phyloP scores from a whole-genome alignment of 2,888 invertebrate genomes.

The Ashinkailepas kermadecensis region DNA sequence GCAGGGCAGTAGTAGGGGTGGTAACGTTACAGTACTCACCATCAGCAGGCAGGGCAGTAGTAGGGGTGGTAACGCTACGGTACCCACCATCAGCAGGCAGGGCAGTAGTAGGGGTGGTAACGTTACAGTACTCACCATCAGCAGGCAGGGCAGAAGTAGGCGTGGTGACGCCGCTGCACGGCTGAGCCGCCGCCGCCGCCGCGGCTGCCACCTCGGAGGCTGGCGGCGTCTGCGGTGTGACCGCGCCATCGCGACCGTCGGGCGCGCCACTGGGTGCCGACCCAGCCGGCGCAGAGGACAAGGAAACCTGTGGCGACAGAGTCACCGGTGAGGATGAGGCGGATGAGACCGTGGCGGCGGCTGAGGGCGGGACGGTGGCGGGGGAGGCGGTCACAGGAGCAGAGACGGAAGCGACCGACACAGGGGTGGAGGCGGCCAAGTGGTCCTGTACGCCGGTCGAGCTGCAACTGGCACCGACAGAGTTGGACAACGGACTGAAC shows the following conservation, averaged over 20 bases:
- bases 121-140: neutral
- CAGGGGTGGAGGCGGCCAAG: conserved; percentile 16
- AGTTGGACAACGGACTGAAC: too few species aligned
- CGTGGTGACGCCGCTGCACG: neutral
- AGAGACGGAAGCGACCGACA: neutral
- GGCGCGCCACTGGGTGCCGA: conserved; percentile 24
- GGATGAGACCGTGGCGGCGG: conserved; percentile 24
- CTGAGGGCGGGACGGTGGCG: conserved; percentile 18
- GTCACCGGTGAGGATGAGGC: conserved; percentile 27
- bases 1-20: too few species aligned
- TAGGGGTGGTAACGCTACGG: too few species aligned
- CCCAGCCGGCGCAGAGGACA: conserved; percentile 25
- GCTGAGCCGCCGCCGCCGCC: conserved; percentile 33
- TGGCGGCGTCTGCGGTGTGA: conserved; percentile 34
- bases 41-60: too few species aligned
- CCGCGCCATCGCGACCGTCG: conserved; percentile 29
- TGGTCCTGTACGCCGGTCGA: too few species aligned
- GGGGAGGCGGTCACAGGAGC: conserved; percentile 19
- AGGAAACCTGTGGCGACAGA: conserved; percentile 25
- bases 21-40: too few species aligned
- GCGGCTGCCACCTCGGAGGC: conserved; percentile 32
- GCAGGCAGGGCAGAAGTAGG: neutral
- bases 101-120: too few species aligned
- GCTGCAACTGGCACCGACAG: too few species aligned
- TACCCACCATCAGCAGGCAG: too few species aligned